Evolutionary conservation across 1,140 invertebrate genomes (phyloP), one percentile per base, ranked within the genome.

Genomic region (Aradophagus sp.): DNA sequence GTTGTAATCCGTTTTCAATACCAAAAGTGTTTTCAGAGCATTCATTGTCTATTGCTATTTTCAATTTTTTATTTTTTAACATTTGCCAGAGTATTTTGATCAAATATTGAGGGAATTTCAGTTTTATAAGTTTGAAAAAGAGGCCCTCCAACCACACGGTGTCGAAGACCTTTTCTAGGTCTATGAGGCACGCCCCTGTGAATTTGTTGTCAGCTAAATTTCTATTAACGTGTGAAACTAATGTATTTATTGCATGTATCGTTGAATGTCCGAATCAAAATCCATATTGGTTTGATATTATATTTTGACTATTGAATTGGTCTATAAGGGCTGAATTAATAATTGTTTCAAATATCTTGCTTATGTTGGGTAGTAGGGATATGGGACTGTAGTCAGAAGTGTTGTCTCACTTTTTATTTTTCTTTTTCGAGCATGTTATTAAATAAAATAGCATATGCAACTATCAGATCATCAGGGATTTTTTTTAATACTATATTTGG

Each of bases 331-430:
- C 2, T 6, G 12, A 2, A 14, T 42, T 42, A 2, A 42, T 12
- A 1, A 26, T 12, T 13, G 26, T 27, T 10, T 42, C 38, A 26
- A 42, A 23, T 2, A 26, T 17, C 17, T 38, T 38, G 19, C 35
- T 38, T 4, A 19, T 4, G 4, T 17, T 38, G 2, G 35, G 35
- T n/a, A 42, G 12, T 4, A 42, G 11, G 12, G 19, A 26, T 6
- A 42, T 42, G 2, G 38, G 38, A 1, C 38, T 2, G 10, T 42
- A 42, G 10, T 14, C 26, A 20, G 2, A 8, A 23, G 2, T 13
- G 26, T 13, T 23, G 23, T 26, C n/a, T 42, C 8, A n/a, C 14
- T 13, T 26, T 42, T 26, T 12, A 8, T n/a, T 42, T 42, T 42
- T 26, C 13, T 42, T 26, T 23, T 31, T 31, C n/a, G 4, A 31